Percentiles rank a stretch among this genome's conserved stretches.
Conservation (phyloP, 2,113 vertebrate genomes). For the Andinoacara biseriatus region DNA sequence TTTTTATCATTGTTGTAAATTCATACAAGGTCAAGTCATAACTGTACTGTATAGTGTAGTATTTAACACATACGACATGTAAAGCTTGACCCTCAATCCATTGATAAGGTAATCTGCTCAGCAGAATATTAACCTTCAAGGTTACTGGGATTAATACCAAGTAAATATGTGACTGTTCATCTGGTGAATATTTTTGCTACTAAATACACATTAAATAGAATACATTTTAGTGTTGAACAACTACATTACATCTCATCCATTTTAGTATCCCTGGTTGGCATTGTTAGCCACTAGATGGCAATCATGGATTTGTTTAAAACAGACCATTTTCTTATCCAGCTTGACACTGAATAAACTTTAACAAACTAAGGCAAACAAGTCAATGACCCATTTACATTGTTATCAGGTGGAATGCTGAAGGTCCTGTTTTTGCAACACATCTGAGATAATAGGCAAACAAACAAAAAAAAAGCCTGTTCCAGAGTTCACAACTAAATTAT, state of each 20-base stretch:
- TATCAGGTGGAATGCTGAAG: background rate
- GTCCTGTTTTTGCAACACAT: background rate
- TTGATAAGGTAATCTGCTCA: background rate
- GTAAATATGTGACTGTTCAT: background rate
- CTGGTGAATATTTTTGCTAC: background rate
- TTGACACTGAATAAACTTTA: background rate
- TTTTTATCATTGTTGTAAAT: background rate
- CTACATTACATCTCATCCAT: background rate
- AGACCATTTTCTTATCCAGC: background rate
- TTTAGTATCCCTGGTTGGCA: background rate
- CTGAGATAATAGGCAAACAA: background rate
- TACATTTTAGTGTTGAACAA: background rate
- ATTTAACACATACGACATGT: background rate
- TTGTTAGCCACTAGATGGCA: slow-evolving; percentile 52
- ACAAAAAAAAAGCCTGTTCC: background rate
- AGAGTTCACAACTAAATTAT: background rate
- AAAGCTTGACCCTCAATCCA: background rate
- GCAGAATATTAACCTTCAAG: slow-evolving; percentile 9
- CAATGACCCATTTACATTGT: background rate
- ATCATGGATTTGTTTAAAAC: background rate
- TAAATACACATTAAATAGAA: background rate
- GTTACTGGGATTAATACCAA: background rate
- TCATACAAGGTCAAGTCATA: slow-evolving; percentile 14
- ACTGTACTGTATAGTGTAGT: background rate
- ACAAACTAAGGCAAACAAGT: background rate